Base-by-base conservation (phyloP, 2,888 invertebrate species). In the Melanostoma mellinum region DNA sequence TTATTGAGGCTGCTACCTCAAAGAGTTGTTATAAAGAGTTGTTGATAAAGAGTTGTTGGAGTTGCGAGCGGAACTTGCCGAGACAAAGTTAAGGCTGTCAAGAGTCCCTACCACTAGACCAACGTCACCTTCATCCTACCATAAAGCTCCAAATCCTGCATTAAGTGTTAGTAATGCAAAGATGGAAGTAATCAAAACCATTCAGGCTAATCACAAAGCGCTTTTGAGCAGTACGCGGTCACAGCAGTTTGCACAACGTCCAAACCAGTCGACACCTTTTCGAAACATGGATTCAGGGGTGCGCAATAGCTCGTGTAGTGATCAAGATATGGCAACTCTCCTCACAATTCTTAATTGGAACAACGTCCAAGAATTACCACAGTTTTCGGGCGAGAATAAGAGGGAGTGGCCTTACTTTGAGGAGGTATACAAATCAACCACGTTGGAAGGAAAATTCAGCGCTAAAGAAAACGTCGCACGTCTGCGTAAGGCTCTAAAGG, bases 381-480 rank as follows among this genome's bases (percentile, higher is more conserved):
- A 4, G 5, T 42, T 58, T n/a, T 58, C 56, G 3, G 56, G 56
- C 4, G 40, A 30, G 6, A 40, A 40, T 9, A 58, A 32, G 40
- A 58, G 58, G n/a, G 42, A 58, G 9, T 58, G 40, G 58, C 58
- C 42, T 0, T 58, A 58, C 9, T 56, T 56, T n/a, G 38, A 56
- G 9, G 55, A 56, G 6, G 58, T 40, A 1, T 42, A 32, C n/a
- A 53, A 53, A 35, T 53, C 53, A 40, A 56, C 56, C 3, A 56
- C 56, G 20, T 30, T 56, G 9, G 56, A 58, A n/a, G 58, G 58
- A 2, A 40, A 30, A n/a, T 58, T 32, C n/a, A 58, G 32, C n/a
- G 58, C 4, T 1, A 58, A 58, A 30, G 30, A 58, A 56, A 42
- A 58, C 20, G 10, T 53, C 9, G 36, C 36, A 36, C 53, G 53